Evolutionary conservation across 2,797 vertebrate species (phyloP).

Genomic region (Simalia tracyae): DNA sequence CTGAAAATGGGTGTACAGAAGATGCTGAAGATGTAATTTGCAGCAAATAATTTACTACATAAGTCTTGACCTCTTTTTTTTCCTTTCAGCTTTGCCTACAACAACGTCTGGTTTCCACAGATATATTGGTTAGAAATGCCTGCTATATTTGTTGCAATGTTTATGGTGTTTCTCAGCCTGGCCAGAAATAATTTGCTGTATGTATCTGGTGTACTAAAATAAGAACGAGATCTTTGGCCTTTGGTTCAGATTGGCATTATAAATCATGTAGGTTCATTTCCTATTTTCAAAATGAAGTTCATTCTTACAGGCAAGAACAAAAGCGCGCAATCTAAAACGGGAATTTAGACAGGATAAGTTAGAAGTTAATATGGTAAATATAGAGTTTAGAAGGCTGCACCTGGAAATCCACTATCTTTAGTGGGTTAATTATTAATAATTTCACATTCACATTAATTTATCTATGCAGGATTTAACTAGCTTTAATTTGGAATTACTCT

Average conservation of each 20-base stretch:
- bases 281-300: constrained; percentile 22
- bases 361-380: background rate
- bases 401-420: background rate
- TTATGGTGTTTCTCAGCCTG: constrained; percentile 11
- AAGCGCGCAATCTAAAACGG: background rate
- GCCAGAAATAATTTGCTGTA: constrained; percentile 41
- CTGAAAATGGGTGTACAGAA: constrained; percentile 16
- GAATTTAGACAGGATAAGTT: background rate
- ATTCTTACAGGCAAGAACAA: background rate
- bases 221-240: constrained; percentile 32
- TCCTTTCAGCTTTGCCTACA: background rate
- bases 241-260: constrained; percentile 19
- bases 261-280: constrained; percentile 18
- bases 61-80: constrained; percentile 24
- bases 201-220: constrained; percentile 5
- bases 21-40: constrained; percentile 45
- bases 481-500: background rate
- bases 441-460: background rate
- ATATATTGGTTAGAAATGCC: constrained; percentile 35
- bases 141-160: constrained; percentile 24
- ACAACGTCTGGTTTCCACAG: constrained; percentile 6
- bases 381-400: background rate
- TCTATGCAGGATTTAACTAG: background rate
- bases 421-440: background rate
- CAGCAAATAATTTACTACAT: constrained; percentile 44